phyloP scores from a whole-genome alignment of 2,797 vertebrate genomes.

The Tinamus major region DNA sequence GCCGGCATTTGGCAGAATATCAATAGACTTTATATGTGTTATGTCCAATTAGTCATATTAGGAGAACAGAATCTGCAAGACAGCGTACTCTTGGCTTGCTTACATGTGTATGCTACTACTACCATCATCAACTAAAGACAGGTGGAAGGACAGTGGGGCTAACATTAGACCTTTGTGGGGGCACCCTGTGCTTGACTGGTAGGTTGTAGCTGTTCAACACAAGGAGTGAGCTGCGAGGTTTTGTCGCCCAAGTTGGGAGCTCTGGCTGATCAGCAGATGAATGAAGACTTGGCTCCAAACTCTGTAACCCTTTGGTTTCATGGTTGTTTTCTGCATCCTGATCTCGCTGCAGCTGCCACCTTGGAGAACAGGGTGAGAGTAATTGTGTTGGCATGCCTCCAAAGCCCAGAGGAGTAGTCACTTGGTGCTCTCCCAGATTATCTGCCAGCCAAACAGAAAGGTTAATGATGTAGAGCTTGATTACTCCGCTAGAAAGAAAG shows the following conservation, averaged over 20 bases:
- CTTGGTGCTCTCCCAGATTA: slow-evolving; percentile 55
- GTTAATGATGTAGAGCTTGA: slow-evolving; percentile 68
- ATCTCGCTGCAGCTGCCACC: slow-evolving; percentile 46
- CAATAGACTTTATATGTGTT: slow-evolving; percentile 54
- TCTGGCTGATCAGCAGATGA: slow-evolving; percentile 2
- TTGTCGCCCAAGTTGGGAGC: neutral
- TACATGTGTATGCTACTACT: neutral
- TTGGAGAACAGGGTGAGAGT: slow-evolving; percentile 54
- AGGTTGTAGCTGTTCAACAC: neutral
- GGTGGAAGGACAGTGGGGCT: slow-evolving; percentile 14
- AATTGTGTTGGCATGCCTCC: slow-evolving; percentile 68
- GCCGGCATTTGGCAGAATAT: slow-evolving; percentile 49
- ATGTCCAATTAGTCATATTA: slow-evolving; percentile 55
- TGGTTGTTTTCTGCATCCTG: slow-evolving; percentile 39
- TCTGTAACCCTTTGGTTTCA: slow-evolving; percentile 39
- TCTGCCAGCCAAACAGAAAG: slow-evolving; percentile 67
- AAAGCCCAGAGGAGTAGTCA: slow-evolving; percentile 28
- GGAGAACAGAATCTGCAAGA: slow-evolving; percentile 54
- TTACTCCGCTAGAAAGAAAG: slow-evolving; percentile 68
- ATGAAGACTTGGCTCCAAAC: slow-evolving; percentile 26
- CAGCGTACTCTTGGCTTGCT: slow-evolving; percentile 42
- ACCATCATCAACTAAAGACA: slow-evolving; percentile 31
- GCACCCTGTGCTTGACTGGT: slow-evolving; percentile 8
- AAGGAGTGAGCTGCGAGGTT: neutral
- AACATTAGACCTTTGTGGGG: neutral